These are phyloP conservation scores for Vicugna pacos DNA, from an alignment of 2,113 vertebrate genomes.

Conservation along the genomic window DNA sequence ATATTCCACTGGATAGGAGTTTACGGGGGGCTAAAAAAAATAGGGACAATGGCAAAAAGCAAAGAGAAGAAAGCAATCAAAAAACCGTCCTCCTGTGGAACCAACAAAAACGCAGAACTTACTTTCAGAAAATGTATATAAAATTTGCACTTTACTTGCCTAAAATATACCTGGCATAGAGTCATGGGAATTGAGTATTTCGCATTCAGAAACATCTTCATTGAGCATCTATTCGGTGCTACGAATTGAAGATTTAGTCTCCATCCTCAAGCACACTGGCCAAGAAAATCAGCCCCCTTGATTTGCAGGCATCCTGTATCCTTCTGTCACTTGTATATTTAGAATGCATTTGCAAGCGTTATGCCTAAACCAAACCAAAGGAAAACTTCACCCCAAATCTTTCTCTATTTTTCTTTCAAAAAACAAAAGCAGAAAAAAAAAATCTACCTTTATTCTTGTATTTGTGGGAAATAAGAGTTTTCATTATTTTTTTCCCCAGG, in stretches of 20 bases:
- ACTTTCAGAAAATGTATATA: not conserved
- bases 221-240: not conserved
- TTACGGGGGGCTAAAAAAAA: not conserved
- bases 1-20: not conserved
- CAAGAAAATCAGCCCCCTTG: not conserved
- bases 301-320: not conserved
- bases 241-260: not conserved
- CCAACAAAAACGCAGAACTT: not conserved
- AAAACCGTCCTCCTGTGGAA: not conserved
- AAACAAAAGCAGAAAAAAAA: slow-evolving; percentile 60
- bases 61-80: not conserved
- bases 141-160: not conserved
- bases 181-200: not conserved
- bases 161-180: not conserved
- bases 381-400: slow-evolving; percentile 49
- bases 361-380: not conserved
- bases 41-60: not conserved
- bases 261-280: not conserved
- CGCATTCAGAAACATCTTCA: not conserved
- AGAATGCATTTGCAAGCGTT: slow-evolving; percentile 6
- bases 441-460: slow-evolving; percentile 67
- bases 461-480: slow-evolving; percentile 86
- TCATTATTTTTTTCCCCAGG: slow-evolving; percentile 78
- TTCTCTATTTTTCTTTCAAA: slow-evolving; percentile 64
- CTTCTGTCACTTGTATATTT: not conserved